Evolutionary conservation across 92 coral and sea anemone species (phyloP), one percentile per base, ranked within the genome.

Genomic region (Virgularia gustaviana): DNA sequence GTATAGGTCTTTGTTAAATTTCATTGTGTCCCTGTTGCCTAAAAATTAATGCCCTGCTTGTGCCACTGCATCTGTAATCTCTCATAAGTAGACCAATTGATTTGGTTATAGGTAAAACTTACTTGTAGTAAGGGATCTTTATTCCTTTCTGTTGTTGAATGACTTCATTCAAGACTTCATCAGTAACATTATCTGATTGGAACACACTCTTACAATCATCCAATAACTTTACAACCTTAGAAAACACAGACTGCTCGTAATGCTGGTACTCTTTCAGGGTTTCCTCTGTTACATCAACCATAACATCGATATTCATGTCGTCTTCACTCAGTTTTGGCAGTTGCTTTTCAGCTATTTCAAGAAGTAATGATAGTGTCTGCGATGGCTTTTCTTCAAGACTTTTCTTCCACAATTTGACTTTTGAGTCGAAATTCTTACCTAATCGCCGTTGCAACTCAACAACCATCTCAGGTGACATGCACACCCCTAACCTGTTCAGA

Each of bases 381-480:
- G 65, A 71, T n/a, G 71, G 85, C 27, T 65, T 55, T 41, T 76
- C 76, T 33, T 81, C 85, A 2, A 85, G 78, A 2, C 23, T 1
- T 49, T 74, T 71, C 56, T 81, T 85, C 89, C 89, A 85, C 0
- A 30, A 20, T 0, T 5, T 27, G 5, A 85, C 72, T 45, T 77
- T 85, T 1, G 74, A 43, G 20, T 85, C 83, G 32, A 75, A 63
- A 10, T 80, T 78, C 24, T 63, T 55, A 5, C 82, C 83, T 73
- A 85, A 39, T 25, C 65, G 80, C 18, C 57, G 55, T 29, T 82
- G 84, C 0, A 77, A 24, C 3, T 27, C 28, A 0, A 81, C 37
- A 23, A 71, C 72, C 32, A 57, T 64, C 11, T 73, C 83, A 6
- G 90, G 90, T 10, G 85, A 78, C 90, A 86, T 86, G 36, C 82